Evolutionary conservation across 1,140 invertebrate species (phyloP), one percentile per base, ranked within the genome.

Genomic region (Pentalonia nigronervosa): DNA sequence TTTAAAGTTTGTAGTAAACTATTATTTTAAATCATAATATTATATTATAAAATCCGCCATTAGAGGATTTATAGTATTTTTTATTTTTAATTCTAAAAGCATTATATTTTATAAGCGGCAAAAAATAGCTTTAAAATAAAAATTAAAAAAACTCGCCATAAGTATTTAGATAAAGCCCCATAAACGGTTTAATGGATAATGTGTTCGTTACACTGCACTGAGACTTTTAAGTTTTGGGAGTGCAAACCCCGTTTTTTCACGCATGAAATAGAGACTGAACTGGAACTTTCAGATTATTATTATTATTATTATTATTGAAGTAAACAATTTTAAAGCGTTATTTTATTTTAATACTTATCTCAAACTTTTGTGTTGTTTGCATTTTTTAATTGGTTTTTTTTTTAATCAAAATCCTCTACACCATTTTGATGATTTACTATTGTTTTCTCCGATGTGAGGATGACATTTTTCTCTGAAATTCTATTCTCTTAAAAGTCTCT

Each of bases 381-480:
- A 23, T 83, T 83, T 81, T 53, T 83, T 83, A 83, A 83, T 83
- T 83, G 34, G 30, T 76, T 76, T 76, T 76, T 60, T 30, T 83
- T 83, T 83, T 83, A 41, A 41, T 83, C 81, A 21, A 23, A 83
- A 83, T 83, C 21, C 21, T 8, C 2, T 23, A 41, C 36, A 83
- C 34, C 7, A 23, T 83, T 34, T 83, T 83, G 20, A 41, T 83
- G 20, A 83, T 83, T 36, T 23, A 21, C 17, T 83, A 21, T 83
- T 83, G 81, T 76, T 76, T 76, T n/a, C 14, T 17, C 6, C 30
- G 41, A 83, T 2, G 21, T 41, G 17, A 83, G 9, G 34, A 41
- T 11, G 21, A 36, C 21, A 41, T 23, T 36, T 7, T 23, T 41
- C 21, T 23, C 2, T 0, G 23, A 41, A 83, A 41, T 36, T 41